These are phyloP conservation scores for Corythaeola cristata DNA, from an alignment of 2,113 vertebrate species.

Conservation along the genomic window DNA sequence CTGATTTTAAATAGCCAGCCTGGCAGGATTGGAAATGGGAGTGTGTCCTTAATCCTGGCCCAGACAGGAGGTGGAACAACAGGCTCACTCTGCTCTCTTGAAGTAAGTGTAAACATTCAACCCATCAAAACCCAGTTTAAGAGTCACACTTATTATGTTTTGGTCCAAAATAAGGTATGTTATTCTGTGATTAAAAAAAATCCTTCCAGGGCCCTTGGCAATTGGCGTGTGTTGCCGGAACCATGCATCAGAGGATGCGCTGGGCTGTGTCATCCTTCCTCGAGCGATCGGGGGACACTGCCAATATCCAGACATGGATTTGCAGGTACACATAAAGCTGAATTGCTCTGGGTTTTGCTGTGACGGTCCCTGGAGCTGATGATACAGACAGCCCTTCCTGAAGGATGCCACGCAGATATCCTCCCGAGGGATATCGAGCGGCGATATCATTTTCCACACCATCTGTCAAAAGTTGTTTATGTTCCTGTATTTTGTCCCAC, in stretches of 20 bases:
- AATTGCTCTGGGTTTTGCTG: background rate
- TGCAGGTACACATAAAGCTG: background rate
- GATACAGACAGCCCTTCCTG: background rate
- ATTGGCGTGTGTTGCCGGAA: background rate
- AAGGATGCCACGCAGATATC: background rate
- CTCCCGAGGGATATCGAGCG: accelerated
- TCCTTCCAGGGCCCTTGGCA: background rate
- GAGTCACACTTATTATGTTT: background rate
- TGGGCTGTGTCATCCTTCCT: background rate
- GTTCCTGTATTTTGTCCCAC: background rate
- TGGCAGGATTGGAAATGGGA: background rate
- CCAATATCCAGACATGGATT: background rate
- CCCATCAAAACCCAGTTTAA: background rate
- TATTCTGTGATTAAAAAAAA: background rate
- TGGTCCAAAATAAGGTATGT: background rate
- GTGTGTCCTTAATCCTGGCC: accelerated
- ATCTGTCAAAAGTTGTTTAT: background rate
- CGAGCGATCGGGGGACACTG: accelerated
- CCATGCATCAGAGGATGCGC: background rate
- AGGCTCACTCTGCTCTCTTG: background rate
- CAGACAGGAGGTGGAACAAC: background rate
- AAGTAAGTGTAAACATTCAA: background rate
- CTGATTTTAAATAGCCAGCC: background rate
- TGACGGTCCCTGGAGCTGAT: background rate
- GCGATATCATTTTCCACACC: background rate